Evolutionary conservation across 2,797 vertebrate species (phyloP).

Genomic region (Hydrocynus forskahlii): DNA sequence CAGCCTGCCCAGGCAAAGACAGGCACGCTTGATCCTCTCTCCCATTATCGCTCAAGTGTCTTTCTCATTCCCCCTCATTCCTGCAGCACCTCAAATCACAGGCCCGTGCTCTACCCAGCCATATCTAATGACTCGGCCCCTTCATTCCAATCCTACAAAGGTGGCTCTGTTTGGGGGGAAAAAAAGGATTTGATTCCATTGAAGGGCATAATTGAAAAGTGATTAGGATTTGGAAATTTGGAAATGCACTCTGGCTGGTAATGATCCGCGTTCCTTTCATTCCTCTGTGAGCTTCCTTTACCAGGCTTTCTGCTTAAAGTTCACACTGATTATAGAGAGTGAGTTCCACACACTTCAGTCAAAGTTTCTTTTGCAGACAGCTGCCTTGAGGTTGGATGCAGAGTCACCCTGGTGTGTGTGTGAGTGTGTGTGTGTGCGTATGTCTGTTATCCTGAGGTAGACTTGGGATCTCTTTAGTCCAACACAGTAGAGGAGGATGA

Average conservation of each 20-base stretch:
- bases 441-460: conserved; percentile 29
- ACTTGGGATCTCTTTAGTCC: conserved; percentile 47
- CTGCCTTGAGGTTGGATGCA: not conserved
- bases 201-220: conserved; percentile 56
- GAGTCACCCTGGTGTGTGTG: not conserved
- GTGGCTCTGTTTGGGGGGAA: conserved; percentile 24
- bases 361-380: not conserved
- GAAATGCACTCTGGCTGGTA: conserved; percentile 40
- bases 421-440: no score
- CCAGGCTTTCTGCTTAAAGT: conserved; percentile 3
- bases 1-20: conserved; percentile 61
- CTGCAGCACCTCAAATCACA: conserved; percentile 44
- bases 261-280: conserved; percentile 35
- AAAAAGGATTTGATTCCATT: conserved; percentile 49
- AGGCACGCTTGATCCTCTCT: conserved; percentile 52
- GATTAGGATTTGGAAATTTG: conserved; percentile 51
- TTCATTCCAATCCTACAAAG: conserved; percentile 22
- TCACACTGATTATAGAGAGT: conserved; percentile 24
- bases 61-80: conserved; percentile 50
- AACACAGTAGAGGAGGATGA: conserved; percentile 9
- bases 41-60: conserved; percentile 57
- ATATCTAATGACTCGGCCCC: conserved; percentile 55
- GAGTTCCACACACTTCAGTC: not conserved
- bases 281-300: not conserved
- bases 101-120: conserved; percentile 41